Base-by-base conservation (phyloP, 2,113 vertebrate genomes). In the Myrmecophaga tridactyla region DNA sequence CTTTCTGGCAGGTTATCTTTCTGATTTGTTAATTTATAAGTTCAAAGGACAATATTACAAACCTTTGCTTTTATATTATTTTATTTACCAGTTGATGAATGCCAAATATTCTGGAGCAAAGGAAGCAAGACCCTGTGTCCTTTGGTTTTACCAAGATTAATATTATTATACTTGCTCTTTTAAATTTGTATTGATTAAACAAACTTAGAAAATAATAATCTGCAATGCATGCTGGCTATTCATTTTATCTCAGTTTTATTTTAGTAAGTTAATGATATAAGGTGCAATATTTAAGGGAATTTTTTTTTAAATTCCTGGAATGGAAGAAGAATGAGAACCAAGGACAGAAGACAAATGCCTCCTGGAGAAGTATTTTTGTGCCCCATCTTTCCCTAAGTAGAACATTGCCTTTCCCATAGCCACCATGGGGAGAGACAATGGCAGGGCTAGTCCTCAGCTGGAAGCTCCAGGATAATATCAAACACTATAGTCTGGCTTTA, bases 11-110 rank as follows among this genome's bases (percentile, higher is more conserved):
- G 99, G 99, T 94, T 99, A 99, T 78, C 99, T 99, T 27, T 96
- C 97, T 94, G 98, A 98, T 25, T 96, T 99, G 97, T 97, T 99
- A 90, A 95, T 95, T 91, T 97, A 98, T 77, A 98, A 97, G 90
- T 99, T 99, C 89, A 94, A 95, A 2, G 99, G 99, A 95, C 98
- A 99, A 92, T 99, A 99, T 34, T 99, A 99, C 81, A 99, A 99
- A 96, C 94, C 99, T 56, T 98, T 99, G 86, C 99, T 99, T 97
- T 99, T 99, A 98, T 99, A 98, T 97, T 98, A 99, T 8, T 99
- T 98, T 97, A 99, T 99, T 97, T 98, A 99, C 97, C 98, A 98
- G 4, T 97, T 99, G 70, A 98, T 99, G 96, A 99, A 99, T 95
- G 99, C 99, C 14, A 99, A 98, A 90, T 97, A 86, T 12, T 98